Evolutionary conservation across 2,888 invertebrate genomes (phyloP), one percentile per base, ranked within the genome.

Genomic region (Drosophila kokeensis): DNA sequence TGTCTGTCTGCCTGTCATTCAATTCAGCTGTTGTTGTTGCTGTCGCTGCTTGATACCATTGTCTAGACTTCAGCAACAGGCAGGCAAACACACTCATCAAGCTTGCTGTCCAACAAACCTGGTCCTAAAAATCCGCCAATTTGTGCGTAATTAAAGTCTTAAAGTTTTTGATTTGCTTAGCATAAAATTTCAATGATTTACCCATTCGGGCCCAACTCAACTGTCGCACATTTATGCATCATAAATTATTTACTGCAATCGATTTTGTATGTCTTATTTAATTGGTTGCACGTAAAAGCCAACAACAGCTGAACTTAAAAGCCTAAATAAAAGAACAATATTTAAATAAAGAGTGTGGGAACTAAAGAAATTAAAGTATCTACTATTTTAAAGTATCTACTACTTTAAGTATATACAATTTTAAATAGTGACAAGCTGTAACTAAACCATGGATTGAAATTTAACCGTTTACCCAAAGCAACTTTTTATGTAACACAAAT

Each of bases 81-180:
- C 66, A 57, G 24, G 45, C 45, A 24, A 18, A n/a, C 53, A n/a
- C 53, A 52, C 40, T 32, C 69, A 57, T 61, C 62, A 38, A 34
- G 27, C 48, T 30, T 15, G 2, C 42, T 30, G 30, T 15, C 30
- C 10, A 7, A 3, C 29, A 71, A 71, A 32, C 40, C 15, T 59
- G 38, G 49, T 32, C 32, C 59, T 27, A 49, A 65, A 69, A 55
- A 62, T 67, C 69, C 74, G 67, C 55, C 80, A 81, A 78, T 77
- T 73, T 81, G 74, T 63, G 66, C 69, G 66, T 78, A 86, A 90
- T 90, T 85, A 90, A 89, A 69, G 66, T 87, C 65, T 76, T 69
- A 59, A 78, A 82, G 69, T 89, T 76, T 69, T 72, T 76, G 66
- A 86, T 90, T 86, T 76, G 69, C 65, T 71, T 83, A 30, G 53